Base-by-base conservation (phyloP, 2,888 invertebrate genomes). In the Stenichneumon culpator region DNA sequence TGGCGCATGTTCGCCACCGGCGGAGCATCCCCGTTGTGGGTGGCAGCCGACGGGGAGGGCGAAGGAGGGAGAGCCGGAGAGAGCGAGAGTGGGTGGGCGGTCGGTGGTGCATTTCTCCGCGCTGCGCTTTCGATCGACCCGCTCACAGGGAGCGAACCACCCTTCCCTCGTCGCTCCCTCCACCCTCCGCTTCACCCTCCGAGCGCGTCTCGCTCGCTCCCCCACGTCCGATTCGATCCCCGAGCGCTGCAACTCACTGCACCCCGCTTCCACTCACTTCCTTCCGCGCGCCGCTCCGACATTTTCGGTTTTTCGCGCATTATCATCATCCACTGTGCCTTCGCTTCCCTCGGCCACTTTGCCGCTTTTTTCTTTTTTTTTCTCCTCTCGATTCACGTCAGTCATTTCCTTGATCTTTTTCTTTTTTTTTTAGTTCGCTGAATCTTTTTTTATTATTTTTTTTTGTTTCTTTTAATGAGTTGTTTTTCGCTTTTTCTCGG, bases 101-200 rank as follows among this genome's bases (percentile, higher is more conserved):
- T 91, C 90, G 92, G 91, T 91, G 92, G 91, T 93, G 93, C 93
- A 93, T 93, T 93, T 93, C 93, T 91, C 92, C 90, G 92, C 91
- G 93, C 93, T 93, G 93, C 93, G 93, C 93, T 93, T 93, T 93
- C 93, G 92, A 93, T 93, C 93, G 93, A 93, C 93, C 93, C 93
- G 92, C 89, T 90, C 90, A 89, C 89, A 60, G 44, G 87, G 89
- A 90, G 87, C 84, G 91, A 89, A 84, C 57, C 84, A 82, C 65
- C 72, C 83, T 79, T 68, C 70, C 28, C 11, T 36, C 74, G 50
- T 73, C 57, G 57, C 39, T 75, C n/a, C 52, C 69, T 50, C 65
- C 54, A 32, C 57, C 60, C 65, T 44, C 75, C 73, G 36, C 44
- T 70, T 57, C 65, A 67, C 80, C 60, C 81, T 82, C 84, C 79